Conservation (phyloP, 2,888 invertebrate genomes). For the Myathropa florea region DNA sequence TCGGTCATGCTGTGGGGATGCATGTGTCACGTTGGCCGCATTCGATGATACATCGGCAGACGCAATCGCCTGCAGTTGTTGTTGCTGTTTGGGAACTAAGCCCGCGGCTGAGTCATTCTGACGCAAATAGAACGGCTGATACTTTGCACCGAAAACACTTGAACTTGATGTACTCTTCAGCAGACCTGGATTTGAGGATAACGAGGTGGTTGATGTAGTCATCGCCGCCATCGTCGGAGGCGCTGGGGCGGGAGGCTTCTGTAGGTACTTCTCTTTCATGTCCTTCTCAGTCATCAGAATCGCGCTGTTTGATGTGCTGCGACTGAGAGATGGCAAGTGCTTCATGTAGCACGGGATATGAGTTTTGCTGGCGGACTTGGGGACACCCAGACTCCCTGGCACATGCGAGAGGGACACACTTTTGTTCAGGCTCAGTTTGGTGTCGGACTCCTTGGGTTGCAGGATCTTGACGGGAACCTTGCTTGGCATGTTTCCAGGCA, state of each 20-base stretch:
- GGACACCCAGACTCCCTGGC: slow-evolving; percentile 72
- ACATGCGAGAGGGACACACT: slow-evolving; percentile 79
- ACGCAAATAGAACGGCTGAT: slow-evolving; percentile 74
- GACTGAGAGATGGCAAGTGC: slow-evolving; percentile 77
- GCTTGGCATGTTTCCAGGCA: slow-evolving; percentile 26
- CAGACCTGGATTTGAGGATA: slow-evolving; percentile 72
- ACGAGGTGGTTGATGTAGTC: slow-evolving; percentile 57
- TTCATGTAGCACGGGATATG: slow-evolving; percentile 80
- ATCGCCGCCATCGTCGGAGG: slow-evolving; percentile 38
- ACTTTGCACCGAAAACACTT: slow-evolving; percentile 75
- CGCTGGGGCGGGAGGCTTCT: slow-evolving; percentile 58
- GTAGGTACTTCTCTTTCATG: slow-evolving; percentile 55
- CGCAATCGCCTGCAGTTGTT: slow-evolving; percentile 56
- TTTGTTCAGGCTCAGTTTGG: slow-evolving; percentile 75
- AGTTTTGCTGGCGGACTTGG: slow-evolving; percentile 77
- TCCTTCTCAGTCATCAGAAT: slow-evolving; percentile 73
- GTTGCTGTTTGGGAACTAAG: slow-evolving; percentile 73
- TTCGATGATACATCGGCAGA: slow-evolving; percentile 25
- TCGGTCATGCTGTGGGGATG: slow-evolving; percentile 76
- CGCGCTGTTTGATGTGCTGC: slow-evolving; percentile 80
- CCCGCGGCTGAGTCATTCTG: slow-evolving; percentile 63
- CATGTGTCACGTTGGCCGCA: slow-evolving; percentile 69
- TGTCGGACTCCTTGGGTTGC: slow-evolving; percentile 36
- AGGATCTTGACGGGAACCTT: slow-evolving; percentile 76
- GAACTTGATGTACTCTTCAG: slow-evolving; percentile 80